Evolutionary conservation across 2,888 invertebrate genomes (phyloP).

Genomic region (Metopia argyrocephala): DNA sequence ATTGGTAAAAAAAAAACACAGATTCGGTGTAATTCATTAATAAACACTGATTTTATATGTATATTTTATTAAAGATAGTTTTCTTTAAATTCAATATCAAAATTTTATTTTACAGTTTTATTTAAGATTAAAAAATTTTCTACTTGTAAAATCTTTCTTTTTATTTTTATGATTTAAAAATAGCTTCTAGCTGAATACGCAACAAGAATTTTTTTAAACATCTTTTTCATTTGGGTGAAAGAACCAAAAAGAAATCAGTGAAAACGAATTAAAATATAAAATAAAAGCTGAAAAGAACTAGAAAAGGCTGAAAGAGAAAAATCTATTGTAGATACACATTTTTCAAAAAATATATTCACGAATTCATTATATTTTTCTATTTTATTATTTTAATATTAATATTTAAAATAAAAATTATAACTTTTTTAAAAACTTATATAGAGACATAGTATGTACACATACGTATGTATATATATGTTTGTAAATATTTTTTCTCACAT

Average conservation of each 20-base stretch:
- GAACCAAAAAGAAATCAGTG: constrained; percentile 50
- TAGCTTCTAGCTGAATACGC: constrained; percentile 77
- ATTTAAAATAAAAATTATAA: background rate
- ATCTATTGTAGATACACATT: constrained; percentile 63
- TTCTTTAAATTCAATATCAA: constrained; percentile 12
- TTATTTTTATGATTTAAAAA: constrained; percentile 73
- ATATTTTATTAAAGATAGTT: background rate
- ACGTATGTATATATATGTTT: no score
- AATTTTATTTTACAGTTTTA: constrained; percentile 17
- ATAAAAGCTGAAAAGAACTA: constrained; percentile 54
- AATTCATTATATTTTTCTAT: constrained; percentile 31
- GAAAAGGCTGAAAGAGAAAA: constrained; percentile 35
- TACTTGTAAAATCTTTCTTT: constrained; percentile 39
- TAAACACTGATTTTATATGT: background rate
- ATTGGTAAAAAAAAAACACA: no score
- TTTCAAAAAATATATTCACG: constrained; percentile 49
- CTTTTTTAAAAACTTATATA: background rate
- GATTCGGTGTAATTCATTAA: background rate
- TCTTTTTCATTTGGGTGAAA: constrained; percentile 55
- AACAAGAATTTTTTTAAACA: constrained; percentile 73
- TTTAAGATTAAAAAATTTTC: background rate
- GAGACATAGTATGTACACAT: no score
- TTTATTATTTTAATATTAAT: background rate
- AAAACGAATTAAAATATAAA: constrained; percentile 59
- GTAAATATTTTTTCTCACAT: background rate